A percentile compares a stretch with the other conserved stretches of the same genome.
Evolutionary conservation across 2,113 vertebrate genomes (phyloP).

Genomic region (Microcebus ravelobensis): DNA sequence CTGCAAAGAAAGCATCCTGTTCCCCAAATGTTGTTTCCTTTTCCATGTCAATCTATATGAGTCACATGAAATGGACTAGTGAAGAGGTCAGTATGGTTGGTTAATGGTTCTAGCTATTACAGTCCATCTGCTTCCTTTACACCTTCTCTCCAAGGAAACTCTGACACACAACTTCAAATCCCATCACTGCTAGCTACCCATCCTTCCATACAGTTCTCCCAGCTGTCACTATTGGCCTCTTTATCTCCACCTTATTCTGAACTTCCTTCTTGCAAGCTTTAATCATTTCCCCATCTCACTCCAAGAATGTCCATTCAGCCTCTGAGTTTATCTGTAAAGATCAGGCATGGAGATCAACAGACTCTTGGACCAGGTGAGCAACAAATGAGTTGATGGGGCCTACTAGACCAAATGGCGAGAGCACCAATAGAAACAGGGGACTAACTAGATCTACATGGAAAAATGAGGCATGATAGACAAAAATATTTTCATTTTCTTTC

Average conservation of each 20-base stretch:
- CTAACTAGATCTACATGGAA: not conserved
- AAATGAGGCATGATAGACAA: not conserved
- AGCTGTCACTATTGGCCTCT: not conserved
- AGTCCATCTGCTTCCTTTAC: fast-evolving
- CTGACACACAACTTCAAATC: not conserved
- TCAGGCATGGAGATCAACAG: not conserved
- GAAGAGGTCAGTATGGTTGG: not conserved
- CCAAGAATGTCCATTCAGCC: not conserved
- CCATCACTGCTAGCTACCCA: not conserved
- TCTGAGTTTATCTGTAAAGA: not conserved
- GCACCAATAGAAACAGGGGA: not conserved
- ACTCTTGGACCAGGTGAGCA: not conserved
- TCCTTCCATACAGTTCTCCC: not conserved
- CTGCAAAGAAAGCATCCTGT: not conserved
- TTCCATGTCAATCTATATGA: not conserved
- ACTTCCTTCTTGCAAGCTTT: not conserved
- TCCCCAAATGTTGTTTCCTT: not conserved
- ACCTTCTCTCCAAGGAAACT: not conserved
- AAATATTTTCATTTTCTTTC: not conserved
- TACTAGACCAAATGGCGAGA: not conserved
- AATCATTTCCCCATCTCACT: not conserved
- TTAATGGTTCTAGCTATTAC: too few relatives aligned
- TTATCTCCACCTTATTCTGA: not conserved
- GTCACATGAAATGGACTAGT: not conserved
- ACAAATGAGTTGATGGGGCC: not conserved